Conservation (phyloP, 1,140 invertebrate species). For the Drosophila tristis region DNA sequence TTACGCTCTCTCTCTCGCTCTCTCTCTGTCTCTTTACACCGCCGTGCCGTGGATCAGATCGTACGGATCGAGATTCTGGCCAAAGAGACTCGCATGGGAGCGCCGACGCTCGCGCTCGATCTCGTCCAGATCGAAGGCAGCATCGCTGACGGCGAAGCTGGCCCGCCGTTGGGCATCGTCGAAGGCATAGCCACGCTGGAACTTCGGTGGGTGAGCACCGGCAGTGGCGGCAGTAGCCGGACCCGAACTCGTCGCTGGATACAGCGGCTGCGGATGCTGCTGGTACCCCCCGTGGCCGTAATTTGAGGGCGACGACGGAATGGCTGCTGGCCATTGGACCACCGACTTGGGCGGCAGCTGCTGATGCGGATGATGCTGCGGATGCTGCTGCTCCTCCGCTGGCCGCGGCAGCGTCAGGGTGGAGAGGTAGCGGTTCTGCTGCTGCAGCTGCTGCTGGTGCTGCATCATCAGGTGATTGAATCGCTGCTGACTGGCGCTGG, state of each 20-base stretch:
- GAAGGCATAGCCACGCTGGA: slow-evolving; percentile 74
- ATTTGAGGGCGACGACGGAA: slow-evolving; percentile 78
- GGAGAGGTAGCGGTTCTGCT: slow-evolving; percentile 62
- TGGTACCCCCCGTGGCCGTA: slow-evolving; percentile 46
- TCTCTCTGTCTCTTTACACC: slow-evolving; percentile 49
- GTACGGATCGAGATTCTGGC: slow-evolving; percentile 58
- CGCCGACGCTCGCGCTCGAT: slow-evolving; percentile 77
- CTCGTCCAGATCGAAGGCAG: slow-evolving; percentile 77
- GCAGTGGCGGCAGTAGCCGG: background rate
- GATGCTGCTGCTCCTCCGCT: slow-evolving; percentile 26
- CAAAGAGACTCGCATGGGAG: slow-evolving; percentile 82
- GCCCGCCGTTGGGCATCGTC: slow-evolving; percentile 71
- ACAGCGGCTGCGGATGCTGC: slow-evolving; percentile 48
- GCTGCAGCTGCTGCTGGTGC: slow-evolving; percentile 51
- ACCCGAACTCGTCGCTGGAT: slow-evolving; percentile 11
- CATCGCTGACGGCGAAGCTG: slow-evolving; percentile 56
- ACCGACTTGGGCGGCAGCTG: slow-evolving; percentile 28
- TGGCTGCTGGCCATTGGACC: slow-evolving; percentile 76
- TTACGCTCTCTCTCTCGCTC: too few species aligned
- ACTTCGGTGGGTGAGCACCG: slow-evolving; percentile 53
- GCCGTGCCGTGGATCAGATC: slow-evolving; percentile 79
- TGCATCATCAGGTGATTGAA: slow-evolving; percentile 56
- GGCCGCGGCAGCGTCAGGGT: slow-evolving; percentile 58
- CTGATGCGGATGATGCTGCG: slow-evolving; percentile 3
- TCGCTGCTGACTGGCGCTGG: slow-evolving; percentile 52